phyloP scores from a whole-genome alignment of 2,888 invertebrate genomes.

The Sesamia inferens region DNA sequence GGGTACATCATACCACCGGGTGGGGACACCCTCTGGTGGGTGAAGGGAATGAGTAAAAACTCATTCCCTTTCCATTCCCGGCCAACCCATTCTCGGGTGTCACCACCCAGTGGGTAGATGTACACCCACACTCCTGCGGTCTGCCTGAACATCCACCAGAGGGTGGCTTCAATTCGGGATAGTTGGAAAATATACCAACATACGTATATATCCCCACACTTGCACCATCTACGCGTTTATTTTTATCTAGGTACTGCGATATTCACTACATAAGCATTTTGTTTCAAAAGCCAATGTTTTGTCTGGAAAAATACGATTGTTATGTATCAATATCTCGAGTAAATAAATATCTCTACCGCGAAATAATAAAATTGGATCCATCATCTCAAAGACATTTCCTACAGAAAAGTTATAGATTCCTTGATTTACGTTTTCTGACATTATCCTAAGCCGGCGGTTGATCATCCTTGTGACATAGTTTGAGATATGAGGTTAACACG shows the following conservation, averaged over 20 bases:
- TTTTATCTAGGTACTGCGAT: not conserved
- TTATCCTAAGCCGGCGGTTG: not conserved
- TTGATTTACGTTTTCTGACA: not conserved
- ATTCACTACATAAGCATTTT: slow-evolving; percentile 1
- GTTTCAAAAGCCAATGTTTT: not conserved
- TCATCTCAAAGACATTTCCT: not conserved
- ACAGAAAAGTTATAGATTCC: not conserved
- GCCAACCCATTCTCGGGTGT: too few species aligned
- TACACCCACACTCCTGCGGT: too few species aligned
- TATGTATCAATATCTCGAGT: not conserved
- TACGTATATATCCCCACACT: not conserved
- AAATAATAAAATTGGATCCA: not conserved
- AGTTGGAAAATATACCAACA: slow-evolving; percentile 5
- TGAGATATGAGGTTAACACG: not conserved
- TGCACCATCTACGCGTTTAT: not conserved
- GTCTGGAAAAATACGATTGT: not conserved
- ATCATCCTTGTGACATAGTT: not conserved
- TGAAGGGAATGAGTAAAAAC: not conserved
- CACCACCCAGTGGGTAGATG: too few species aligned
- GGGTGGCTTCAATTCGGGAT: slow-evolving; percentile 3
- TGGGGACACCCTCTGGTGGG: too few species aligned
- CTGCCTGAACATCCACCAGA: not conserved
- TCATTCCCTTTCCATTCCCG: slow-evolving; percentile 7
- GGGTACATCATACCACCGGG: slow-evolving; percentile 4
- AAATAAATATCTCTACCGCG: not conserved